phyloP scores from a whole-genome alignment of 2,113 vertebrate species.

The Cinclus mexicanus region DNA sequence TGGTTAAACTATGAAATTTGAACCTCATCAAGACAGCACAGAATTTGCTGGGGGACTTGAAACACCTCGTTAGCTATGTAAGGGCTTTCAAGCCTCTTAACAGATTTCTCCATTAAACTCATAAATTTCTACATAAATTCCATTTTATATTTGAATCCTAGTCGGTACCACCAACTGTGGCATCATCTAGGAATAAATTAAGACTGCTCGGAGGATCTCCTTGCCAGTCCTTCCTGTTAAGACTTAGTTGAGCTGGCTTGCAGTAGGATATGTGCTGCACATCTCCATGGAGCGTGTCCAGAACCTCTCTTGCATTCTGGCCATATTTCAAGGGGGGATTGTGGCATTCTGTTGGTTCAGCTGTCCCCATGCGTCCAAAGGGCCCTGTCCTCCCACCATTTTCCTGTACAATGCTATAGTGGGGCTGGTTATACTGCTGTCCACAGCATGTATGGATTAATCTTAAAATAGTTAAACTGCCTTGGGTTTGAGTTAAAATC shows the following conservation, averaged over 20 bases:
- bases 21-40: constrained; percentile 55
- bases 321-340: background rate
- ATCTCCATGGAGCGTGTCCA: background rate
- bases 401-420: background rate
- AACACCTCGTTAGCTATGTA: constrained; percentile 66
- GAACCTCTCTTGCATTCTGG: background rate
- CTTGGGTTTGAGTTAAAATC: background rate
- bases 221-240: constrained; percentile 11
- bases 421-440: background rate
- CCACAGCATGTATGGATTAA: background rate
- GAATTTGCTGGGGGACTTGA: constrained; percentile 68
- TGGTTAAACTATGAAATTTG: constrained; percentile 67
- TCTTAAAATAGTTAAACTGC: background rate
- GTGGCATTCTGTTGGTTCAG: background rate
- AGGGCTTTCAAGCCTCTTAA: constrained; percentile 62
- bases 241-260: background rate
- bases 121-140: constrained; percentile 66
- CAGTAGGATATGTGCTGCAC: background rate
- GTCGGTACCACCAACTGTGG: constrained; percentile 49
- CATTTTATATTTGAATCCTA: constrained; percentile 56
- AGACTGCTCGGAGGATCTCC: background rate
- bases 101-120: constrained; percentile 62
- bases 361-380: accelerated
- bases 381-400: background rate
- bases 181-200: constrained; percentile 55